These are phyloP conservation scores for Chrysolina americana DNA, from an alignment of 2,888 invertebrate genomes.

Conservation along the genomic window DNA sequence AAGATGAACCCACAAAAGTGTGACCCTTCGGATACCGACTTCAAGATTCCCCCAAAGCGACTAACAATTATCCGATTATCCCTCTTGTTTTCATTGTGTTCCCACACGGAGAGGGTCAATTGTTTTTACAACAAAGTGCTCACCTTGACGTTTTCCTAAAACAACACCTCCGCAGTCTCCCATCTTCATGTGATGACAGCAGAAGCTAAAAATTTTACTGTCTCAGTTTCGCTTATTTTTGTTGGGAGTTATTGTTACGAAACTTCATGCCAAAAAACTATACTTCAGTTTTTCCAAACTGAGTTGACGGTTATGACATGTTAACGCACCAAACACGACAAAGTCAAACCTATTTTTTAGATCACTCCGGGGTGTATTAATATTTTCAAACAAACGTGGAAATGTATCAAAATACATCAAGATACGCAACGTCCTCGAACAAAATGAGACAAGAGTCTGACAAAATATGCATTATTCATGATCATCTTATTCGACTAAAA, in stretches of 20 bases:
- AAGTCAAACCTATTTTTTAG: neutral
- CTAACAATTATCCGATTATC: conserved; percentile 50
- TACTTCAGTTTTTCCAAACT: no score
- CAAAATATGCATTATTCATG: conserved; percentile 52
- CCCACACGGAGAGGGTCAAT: conserved; percentile 47
- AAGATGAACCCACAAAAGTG: neutral
- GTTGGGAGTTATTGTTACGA: neutral
- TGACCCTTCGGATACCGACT: conserved; percentile 10
- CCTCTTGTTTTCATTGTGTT: conserved; percentile 49
- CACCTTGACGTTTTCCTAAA: conserved; percentile 52
- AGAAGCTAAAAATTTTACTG: conserved; percentile 1
- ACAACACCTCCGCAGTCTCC: conserved; percentile 41
- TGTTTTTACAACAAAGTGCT: conserved; percentile 55
- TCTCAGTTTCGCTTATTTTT: neutral
- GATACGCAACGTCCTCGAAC: conserved; percentile 40
- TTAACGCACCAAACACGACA: neutral
- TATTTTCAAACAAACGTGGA: conserved; percentile 20
- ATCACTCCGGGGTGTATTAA: neutral
- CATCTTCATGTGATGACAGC: conserved; percentile 33
- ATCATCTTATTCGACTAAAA: conserved; percentile 45
- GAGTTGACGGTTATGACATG: no score
- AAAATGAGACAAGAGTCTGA: conserved; percentile 43
- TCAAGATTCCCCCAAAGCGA: conserved; percentile 21
- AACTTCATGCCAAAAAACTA: neutral
- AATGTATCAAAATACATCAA: conserved; percentile 35